A percentile compares a stretch with the other conserved stretches of the same genome.
phyloP scores from a whole-genome alignment of 1,140 invertebrate species.

The Pentalonia nigronervosa region DNA sequence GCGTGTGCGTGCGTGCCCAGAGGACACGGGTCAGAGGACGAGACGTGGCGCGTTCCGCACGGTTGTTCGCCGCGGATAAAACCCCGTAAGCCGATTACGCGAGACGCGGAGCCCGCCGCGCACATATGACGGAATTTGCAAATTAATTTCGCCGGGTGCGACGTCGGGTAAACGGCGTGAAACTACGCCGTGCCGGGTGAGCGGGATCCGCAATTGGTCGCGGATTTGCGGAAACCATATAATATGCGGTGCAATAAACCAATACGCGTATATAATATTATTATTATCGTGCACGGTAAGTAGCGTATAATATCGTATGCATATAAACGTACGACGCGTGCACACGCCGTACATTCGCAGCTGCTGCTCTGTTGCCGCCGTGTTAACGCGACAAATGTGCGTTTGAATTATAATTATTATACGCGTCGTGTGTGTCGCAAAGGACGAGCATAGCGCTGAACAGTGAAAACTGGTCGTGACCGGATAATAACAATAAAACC shows the following conservation, averaged over 20 bases:
- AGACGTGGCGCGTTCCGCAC: neutral
- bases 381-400: too few species aligned
- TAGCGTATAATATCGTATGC: too few species aligned
- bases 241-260: neutral
- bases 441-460: too few species aligned
- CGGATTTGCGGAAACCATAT: neutral
- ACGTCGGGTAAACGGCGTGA: conserved; percentile 16
- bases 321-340: too few species aligned
- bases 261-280: neutral
- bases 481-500: too few species aligned
- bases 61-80: neutral
- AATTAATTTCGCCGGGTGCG: conserved; percentile 14
- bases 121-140: neutral
- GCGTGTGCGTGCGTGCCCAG: neutral
- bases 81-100: conserved; percentile 27
- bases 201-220: neutral
- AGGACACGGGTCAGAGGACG: neutral
- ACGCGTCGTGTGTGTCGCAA: too few species aligned
- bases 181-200: neutral
- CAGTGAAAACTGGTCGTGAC: too few species aligned
- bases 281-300: too few species aligned
- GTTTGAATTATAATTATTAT: too few species aligned
- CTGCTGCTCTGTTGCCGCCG: too few species aligned
- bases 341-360: too few species aligned
- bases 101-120: neutral